These are phyloP conservation scores for Galerucella pusilla DNA, from an alignment of 2,888 invertebrate genomes.

Conservation along the genomic window DNA sequence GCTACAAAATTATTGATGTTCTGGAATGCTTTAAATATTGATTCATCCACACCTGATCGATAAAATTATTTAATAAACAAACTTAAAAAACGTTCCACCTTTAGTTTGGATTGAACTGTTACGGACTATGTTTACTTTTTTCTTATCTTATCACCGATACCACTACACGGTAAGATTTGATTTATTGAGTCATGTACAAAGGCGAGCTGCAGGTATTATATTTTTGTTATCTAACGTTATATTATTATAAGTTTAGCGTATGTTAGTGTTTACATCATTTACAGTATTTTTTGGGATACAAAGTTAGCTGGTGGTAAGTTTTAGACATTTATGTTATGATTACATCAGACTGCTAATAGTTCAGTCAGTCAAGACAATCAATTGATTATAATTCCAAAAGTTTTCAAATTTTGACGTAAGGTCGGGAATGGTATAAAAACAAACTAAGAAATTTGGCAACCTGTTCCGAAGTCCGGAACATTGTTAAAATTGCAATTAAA, in stretches of 20 bases:
- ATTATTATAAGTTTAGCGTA: not conserved
- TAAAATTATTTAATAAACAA: slow-evolving; percentile 38
- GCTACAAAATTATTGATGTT: not conserved
- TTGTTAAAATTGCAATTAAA: no score
- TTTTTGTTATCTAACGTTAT: not conserved
- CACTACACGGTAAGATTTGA: not conserved
- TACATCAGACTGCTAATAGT: no score
- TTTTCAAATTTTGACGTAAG: no score
- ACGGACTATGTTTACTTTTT: slow-evolving; percentile 19
- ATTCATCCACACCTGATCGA: slow-evolving; percentile 34
- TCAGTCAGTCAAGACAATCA: no score
- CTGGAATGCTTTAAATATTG: slow-evolving; percentile 18
- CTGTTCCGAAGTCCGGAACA: no score
- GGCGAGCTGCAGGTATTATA: not conserved
- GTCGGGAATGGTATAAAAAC: no score
- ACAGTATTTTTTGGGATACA: not conserved
- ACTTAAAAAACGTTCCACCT: slow-evolving; percentile 8
- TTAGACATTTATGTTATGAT: not conserved
- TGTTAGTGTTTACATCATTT: not conserved
- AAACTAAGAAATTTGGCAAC: no score
- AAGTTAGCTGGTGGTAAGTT: not conserved
- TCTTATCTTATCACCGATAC: slow-evolving; percentile 14
- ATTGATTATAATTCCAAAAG: no score
- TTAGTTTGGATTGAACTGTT: slow-evolving; percentile 27
- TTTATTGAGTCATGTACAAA: not conserved